phyloP scores from a whole-genome alignment of 1,140 invertebrate genomes.

The Dendroctonus ponderosae region DNA sequence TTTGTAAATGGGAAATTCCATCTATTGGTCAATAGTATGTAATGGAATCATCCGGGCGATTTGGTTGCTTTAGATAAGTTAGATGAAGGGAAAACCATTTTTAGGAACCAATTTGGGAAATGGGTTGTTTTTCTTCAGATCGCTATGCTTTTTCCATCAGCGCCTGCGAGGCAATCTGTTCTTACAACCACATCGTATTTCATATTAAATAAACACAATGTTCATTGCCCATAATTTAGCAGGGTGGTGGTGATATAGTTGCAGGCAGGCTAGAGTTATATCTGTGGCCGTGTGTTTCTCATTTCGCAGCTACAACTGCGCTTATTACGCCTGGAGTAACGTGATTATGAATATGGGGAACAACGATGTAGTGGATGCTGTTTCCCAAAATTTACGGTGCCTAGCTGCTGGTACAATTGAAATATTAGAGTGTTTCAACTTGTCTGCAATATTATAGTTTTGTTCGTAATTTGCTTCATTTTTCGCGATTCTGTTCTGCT shows the following conservation, averaged over 20 bases:
- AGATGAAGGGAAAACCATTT: too few relatives aligned
- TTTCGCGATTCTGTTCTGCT: too few relatives aligned
- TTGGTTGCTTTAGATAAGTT: background rate
- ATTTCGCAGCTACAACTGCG: conserved; percentile 48
- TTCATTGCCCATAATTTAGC: conserved; percentile 43
- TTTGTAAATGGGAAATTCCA: background rate
- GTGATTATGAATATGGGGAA: conserved; percentile 50
- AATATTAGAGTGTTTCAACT: conserved; percentile 21
- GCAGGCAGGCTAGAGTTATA: conserved; percentile 42
- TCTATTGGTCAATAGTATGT: background rate
- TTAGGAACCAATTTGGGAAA: too few relatives aligned
- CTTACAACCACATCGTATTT: conserved; percentile 27
- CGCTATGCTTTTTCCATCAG: too few relatives aligned
- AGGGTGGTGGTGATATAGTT: conserved; percentile 43
- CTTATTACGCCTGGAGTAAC: conserved; percentile 48
- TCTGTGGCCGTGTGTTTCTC: conserved; percentile 45
- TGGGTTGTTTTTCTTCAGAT: background rate
- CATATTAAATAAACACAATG: conserved; percentile 40
- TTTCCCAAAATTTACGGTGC: conserved; percentile 29
- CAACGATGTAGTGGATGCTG: conserved; percentile 32
- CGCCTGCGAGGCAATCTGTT: conserved; percentile 30
- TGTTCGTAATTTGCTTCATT: conserved; percentile 1
- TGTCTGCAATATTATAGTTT: conserved; percentile 8
- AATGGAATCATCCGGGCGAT: too few relatives aligned
- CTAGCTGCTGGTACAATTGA: conserved; percentile 15